Percentiles rank a stretch among this genome's conserved stretches.
Conservation (phyloP, 2,113 vertebrate species). For the Odontophorus gujanensis region DNA sequence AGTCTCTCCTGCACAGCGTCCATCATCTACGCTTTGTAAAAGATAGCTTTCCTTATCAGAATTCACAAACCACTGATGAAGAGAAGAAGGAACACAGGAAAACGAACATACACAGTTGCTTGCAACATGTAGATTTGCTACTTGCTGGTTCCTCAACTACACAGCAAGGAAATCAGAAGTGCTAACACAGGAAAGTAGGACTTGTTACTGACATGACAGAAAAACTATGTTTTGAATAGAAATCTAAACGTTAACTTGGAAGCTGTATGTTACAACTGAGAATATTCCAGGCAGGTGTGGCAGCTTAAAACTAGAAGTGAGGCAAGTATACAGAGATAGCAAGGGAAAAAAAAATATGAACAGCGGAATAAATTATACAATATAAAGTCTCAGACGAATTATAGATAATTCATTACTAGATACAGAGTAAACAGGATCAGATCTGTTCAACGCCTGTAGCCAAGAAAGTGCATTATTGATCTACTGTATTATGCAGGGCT, state of each 20-base stretch:
- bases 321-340: neutral
- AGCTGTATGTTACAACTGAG: neutral
- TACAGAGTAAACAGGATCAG: slow-evolving; percentile 35
- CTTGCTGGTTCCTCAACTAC: neutral
- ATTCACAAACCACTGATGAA: neutral
- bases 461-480: slow-evolving; percentile 57
- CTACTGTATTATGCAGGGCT: slow-evolving; percentile 25
- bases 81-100: neutral
- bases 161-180: neutral
- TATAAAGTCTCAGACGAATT: neutral
- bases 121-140: neutral
- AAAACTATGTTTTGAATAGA: neutral
- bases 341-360: neutral
- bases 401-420: slow-evolving; percentile 58
- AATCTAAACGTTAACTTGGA: neutral
- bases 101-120: neutral
- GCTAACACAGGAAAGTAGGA: neutral
- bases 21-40: neutral
- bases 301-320: neutral
- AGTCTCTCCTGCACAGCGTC: neutral
- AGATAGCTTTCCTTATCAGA: neutral
- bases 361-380: neutral
- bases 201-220: neutral
- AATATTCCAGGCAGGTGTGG: neutral
- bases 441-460: neutral